Percentiles rank a stretch among this genome's conserved stretches.
These are phyloP conservation scores for Hypothenemus hampei DNA, from an alignment of 1,140 invertebrate species.

Conservation along the genomic window DNA sequence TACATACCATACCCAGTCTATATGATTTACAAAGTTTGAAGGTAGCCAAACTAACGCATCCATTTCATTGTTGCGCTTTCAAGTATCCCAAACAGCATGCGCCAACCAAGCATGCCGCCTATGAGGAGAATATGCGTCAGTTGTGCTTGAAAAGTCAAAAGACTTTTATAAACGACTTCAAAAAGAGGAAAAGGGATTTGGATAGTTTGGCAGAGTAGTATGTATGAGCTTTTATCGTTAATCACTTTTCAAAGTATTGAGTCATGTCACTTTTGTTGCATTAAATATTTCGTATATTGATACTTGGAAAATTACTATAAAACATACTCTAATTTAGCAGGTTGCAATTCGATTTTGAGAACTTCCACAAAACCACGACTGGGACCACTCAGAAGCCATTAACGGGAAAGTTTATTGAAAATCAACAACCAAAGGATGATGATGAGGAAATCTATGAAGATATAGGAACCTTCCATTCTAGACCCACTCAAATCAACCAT, in stretches of 20 bases:
- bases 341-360: not conserved
- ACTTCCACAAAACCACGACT: not conserved
- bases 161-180: slow-evolving; percentile 5
- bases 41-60: slow-evolving; percentile 67
- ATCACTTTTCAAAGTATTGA: no score
- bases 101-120: slow-evolving; percentile 57
- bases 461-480: slow-evolving; percentile 27
- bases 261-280: no score
- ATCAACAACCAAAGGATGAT: slow-evolving; percentile 27
- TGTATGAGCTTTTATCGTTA: no score
- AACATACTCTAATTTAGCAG: not conserved
- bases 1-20: slow-evolving; percentile 79
- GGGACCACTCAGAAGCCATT: slow-evolving; percentile 3
- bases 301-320: no score
- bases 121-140: slow-evolving; percentile 42
- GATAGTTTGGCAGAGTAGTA: no score
- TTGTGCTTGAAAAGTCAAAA: slow-evolving; percentile 18
- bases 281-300: no score
- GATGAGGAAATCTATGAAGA: slow-evolving; percentile 15
- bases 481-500: slow-evolving; percentile 22
- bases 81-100: slow-evolving; percentile 73
- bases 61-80: slow-evolving; percentile 88
- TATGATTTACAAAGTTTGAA: slow-evolving; percentile 61
- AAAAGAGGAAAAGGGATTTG: slow-evolving; percentile 19
- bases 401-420: slow-evolving; percentile 21